These are phyloP conservation scores for Rhadina sibilatrix DNA, from an alignment of 2,113 vertebrate genomes.

Conservation along the genomic window DNA sequence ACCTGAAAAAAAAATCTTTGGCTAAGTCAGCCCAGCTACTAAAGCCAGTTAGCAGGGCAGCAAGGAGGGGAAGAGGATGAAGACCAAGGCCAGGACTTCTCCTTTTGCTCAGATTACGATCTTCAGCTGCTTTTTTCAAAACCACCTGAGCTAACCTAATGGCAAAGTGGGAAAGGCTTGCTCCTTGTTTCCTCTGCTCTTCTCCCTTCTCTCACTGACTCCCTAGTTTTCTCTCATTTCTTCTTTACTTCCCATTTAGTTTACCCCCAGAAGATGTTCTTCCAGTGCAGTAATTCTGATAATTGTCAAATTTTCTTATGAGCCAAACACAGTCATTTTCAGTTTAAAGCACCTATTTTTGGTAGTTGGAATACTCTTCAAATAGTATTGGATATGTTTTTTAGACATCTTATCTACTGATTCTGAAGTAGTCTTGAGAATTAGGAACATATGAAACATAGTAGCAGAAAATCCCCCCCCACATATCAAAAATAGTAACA, in stretches of 20 bases:
- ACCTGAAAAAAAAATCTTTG: background rate
- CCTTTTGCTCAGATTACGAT: background rate
- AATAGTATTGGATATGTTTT: background rate
- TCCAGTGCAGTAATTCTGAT: background rate
- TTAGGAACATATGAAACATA: background rate
- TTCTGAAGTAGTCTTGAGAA: background rate
- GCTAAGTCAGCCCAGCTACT: background rate
- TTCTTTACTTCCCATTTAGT: background rate
- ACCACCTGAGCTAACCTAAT: background rate
- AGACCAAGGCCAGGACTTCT: background rate
- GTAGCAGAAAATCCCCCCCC: background rate
- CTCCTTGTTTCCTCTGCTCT: background rate
- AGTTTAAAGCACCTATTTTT: background rate
- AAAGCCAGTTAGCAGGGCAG: background rate
- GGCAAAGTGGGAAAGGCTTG: background rate
- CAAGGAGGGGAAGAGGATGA: rapidly evolving
- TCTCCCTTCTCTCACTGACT: background rate
- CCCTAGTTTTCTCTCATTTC: background rate
- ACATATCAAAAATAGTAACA: background rate
- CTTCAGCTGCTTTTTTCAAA: background rate
- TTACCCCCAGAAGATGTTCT: background rate
- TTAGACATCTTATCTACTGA: background rate
- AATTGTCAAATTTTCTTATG: background rate
- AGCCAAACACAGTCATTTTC: background rate
- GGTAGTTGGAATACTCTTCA: background rate